phyloP scores from a whole-genome alignment of 2,888 invertebrate species.

The Esperia sulphurella region DNA sequence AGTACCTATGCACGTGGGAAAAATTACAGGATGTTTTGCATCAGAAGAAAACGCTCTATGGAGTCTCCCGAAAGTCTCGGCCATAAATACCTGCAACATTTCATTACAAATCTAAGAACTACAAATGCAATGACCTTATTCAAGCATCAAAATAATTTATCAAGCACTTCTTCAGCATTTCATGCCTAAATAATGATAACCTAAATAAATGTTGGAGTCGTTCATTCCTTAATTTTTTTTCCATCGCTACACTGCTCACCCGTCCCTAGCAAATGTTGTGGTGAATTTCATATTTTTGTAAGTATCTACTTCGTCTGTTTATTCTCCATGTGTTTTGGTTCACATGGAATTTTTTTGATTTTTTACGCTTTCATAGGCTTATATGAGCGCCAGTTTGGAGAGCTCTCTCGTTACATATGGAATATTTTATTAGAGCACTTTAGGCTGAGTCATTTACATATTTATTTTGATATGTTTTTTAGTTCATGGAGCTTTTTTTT shows the following conservation, averaged over 20 bases:
- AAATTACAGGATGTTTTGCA: too few relatives aligned
- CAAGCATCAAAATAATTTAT: too few relatives aligned
- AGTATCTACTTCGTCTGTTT: slow-evolving; percentile 78
- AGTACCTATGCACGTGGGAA: too few relatives aligned
- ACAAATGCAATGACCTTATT: too few relatives aligned
- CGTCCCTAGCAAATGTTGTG: slow-evolving; percentile 77
- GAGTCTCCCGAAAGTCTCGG: too few relatives aligned
- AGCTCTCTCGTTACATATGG: slow-evolving; percentile 56
- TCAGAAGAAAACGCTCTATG: too few relatives aligned
- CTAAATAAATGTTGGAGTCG: too few relatives aligned
- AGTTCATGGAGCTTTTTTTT: not conserved
- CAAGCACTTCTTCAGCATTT: too few relatives aligned
- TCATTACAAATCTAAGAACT: too few relatives aligned
- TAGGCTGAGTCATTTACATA: slow-evolving; percentile 55
- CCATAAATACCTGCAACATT: too few relatives aligned
- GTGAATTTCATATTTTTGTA: slow-evolving; percentile 80
- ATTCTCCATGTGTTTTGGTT: slow-evolving; percentile 78
- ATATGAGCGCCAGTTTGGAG: slow-evolving; percentile 58
- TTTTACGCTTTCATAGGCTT: slow-evolving; percentile 77
- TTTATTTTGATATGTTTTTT: slow-evolving; percentile 7
- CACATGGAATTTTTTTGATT: slow-evolving; percentile 76
- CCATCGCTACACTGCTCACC: slow-evolving; percentile 45
- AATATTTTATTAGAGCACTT: slow-evolving; percentile 67
- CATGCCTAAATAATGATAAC: too few relatives aligned
- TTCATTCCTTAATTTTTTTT: slow-evolving; percentile 21